Conservation (phyloP, 2,113 vertebrate genomes). For the Eonycteris spelaea region DNA sequence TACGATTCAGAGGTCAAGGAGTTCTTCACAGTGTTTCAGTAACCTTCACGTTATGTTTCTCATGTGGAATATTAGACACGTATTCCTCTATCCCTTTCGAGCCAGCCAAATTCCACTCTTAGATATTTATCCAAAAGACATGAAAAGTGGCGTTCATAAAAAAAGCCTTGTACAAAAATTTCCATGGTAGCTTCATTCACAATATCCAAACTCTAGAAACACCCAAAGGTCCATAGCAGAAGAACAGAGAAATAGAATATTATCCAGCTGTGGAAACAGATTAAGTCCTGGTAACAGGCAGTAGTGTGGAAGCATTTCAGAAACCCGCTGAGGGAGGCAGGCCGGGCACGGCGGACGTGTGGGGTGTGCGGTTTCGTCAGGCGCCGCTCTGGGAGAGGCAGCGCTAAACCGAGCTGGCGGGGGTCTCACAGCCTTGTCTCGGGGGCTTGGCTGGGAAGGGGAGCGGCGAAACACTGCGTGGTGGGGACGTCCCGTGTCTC, state of each 20-base stretch:
- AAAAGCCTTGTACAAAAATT: background rate
- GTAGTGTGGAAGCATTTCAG: background rate
- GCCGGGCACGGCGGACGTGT: too few species aligned
- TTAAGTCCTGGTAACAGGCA: background rate
- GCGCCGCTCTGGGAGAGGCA: background rate
- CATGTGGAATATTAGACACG: constrained; percentile 15
- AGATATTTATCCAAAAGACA: background rate
- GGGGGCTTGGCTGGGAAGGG: background rate
- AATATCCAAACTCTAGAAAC: background rate
- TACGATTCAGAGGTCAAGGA: too few species aligned
- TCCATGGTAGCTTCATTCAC: background rate
- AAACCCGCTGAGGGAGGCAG: background rate
- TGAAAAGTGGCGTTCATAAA: background rate
- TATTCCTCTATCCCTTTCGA: background rate
- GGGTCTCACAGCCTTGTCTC: background rate
- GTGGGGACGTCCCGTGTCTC: background rate
- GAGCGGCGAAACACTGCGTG: background rate
- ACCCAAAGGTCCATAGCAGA: background rate
- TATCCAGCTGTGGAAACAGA: background rate
- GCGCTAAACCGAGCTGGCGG: background rate
- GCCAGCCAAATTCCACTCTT: background rate
- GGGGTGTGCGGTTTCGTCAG: background rate
- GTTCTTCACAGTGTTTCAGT: too few species aligned
- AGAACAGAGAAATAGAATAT: background rate
- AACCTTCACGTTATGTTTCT: too few species aligned